A percentile compares a stretch with the other conserved stretches of the same genome.
Conservation (phyloP, 1,140 invertebrate genomes). For the Cryptotermes secundus region DNA sequence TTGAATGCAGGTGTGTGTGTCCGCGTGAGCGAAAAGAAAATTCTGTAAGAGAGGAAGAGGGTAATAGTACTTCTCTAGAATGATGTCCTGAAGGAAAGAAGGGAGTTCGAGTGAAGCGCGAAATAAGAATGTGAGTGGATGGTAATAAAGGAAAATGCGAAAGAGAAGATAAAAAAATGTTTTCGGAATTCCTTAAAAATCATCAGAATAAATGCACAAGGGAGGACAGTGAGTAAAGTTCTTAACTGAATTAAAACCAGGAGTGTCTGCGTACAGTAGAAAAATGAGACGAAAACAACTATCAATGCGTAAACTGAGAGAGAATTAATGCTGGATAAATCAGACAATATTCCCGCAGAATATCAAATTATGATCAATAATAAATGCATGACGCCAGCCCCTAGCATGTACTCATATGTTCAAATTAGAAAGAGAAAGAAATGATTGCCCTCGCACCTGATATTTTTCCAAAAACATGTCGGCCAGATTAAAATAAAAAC, state of each 20-base stretch:
- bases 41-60: background rate
- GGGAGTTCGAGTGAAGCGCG: background rate
- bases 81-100: background rate
- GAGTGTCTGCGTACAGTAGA: background rate
- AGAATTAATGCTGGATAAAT: too few relatives aligned
- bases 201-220: background rate
- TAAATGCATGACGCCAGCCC: too few relatives aligned
- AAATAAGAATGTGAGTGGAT: slow-evolving; percentile 2
- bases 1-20: background rate
- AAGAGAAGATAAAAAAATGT: background rate
- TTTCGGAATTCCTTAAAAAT: background rate
- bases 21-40: background rate
- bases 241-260: background rate
- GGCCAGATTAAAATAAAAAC: too few relatives aligned
- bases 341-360: too few relatives aligned
- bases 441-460: too few relatives aligned
- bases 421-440: too few relatives aligned
- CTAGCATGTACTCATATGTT: too few relatives aligned
- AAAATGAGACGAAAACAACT: too few relatives aligned
- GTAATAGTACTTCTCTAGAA: background rate
- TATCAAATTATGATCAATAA: too few relatives aligned
- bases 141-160: background rate
- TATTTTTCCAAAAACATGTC: too few relatives aligned
- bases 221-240: background rate
- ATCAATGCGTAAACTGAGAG: too few relatives aligned